Evolutionary conservation across 1,140 invertebrate species (phyloP), one percentile per base, ranked within the genome.

Genomic region (Pollicipes pollicipes): DNA sequence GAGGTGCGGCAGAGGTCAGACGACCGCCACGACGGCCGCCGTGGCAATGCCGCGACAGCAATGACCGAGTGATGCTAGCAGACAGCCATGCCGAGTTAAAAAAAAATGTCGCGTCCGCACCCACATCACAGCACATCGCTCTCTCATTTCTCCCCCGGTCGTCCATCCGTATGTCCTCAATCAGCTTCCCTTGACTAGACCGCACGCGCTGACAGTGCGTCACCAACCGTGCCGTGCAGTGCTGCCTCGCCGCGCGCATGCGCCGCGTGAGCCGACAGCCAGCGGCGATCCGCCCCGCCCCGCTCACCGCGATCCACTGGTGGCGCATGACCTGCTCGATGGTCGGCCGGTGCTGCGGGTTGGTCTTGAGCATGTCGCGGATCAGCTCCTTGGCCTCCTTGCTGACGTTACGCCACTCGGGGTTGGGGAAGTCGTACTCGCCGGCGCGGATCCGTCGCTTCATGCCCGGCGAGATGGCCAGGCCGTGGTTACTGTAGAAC

Each of bases 391-490:
- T 97, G 0, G 96, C 95, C 79, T 95, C 91, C 71, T 87, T 82
- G 66, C 93, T 97, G 0, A 99, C 95, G 77, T 91, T 88, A 70
- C 88, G 86, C 96, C 96, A 99, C 81, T 99, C 97, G 0, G 94
- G 91, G 75, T 89, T 87, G 0, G 95, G 94, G 79, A 98, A 99
- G 76, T 95, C 93, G 79, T 97, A 99, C n/a, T 98, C 93, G 8
- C 96, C 96, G 68, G 92, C 87, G 63, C 76, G 84, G 76, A 98
- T 98, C 70, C 95, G 84, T 80, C 91, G 95, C 80, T 98, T 99
- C 97, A 99, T 99, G n/a, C 97, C 96, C 0, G 97, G 95, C 32
- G 95, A 98, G 76, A 99, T 98, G 13, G 96, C 93, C 35, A 95
- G 82, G 0, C 96, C 96, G 77, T 97, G 91, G 80, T 96, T 95